These are phyloP conservation scores for Phlogophora meticulosa DNA, from an alignment of 2,888 invertebrate species.

Conservation along the genomic window DNA sequence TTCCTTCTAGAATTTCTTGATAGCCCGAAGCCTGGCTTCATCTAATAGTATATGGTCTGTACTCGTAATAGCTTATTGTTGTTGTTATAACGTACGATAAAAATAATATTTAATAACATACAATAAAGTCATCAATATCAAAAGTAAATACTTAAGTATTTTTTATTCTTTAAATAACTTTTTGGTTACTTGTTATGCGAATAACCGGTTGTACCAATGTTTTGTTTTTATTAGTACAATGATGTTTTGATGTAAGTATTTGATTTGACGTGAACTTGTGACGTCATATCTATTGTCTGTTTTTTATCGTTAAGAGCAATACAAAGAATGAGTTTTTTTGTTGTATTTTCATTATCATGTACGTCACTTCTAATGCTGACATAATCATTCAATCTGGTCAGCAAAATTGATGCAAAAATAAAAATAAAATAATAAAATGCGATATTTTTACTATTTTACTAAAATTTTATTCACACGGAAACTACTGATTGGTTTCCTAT, in stretches of 20 bases:
- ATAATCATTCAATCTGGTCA: background rate
- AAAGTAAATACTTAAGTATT: too few species aligned
- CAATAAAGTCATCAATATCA: too few species aligned
- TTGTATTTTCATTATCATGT: background rate
- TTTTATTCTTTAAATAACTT: too few species aligned
- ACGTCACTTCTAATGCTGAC: background rate
- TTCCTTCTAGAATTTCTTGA: too few species aligned
- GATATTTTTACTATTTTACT: conserved; percentile 14
- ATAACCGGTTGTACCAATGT: background rate
- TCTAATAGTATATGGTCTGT: too few species aligned
- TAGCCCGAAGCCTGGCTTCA: too few species aligned
- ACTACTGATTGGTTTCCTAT: conserved; percentile 32
- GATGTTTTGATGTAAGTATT: conserved; percentile 8
- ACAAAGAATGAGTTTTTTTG: conserved; percentile 9
- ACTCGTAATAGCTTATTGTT: too few species aligned
- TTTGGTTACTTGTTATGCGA: background rate
- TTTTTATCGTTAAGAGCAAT: conserved; percentile 19
- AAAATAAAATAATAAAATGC: too few species aligned
- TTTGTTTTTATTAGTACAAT: background rate
- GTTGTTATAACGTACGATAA: too few species aligned
- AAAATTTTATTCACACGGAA: conserved; percentile 57
- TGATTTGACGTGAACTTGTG: conserved; percentile 10
- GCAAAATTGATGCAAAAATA: background rate
- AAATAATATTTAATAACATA: background rate
- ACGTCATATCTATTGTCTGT: conserved; percentile 29